Conservation (phyloP, 2,888 invertebrate species). For the Chrysomela aeneicollis region DNA sequence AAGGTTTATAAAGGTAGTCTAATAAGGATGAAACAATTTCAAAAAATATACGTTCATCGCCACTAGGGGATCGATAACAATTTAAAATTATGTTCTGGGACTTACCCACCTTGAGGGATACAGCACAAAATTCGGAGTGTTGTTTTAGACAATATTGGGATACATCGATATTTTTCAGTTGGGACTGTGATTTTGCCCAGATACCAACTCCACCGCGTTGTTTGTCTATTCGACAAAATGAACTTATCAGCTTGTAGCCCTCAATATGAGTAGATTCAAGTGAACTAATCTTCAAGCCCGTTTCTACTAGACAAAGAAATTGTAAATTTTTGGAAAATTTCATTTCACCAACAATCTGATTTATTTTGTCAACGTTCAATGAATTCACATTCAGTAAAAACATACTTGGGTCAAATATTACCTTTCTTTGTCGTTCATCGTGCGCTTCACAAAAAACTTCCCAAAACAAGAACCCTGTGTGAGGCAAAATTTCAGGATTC, state of each 20-base stretch:
- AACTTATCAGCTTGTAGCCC: too few species aligned
- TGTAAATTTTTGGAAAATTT: background rate
- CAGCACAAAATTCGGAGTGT: background rate
- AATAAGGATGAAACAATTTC: too few species aligned
- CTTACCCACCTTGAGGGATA: background rate
- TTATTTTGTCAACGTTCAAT: background rate
- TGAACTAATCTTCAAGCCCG: too few species aligned
- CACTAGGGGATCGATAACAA: background rate
- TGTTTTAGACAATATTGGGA: background rate
- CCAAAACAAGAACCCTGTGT: too few species aligned
- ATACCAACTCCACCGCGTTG: too few species aligned
- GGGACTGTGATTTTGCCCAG: background rate
- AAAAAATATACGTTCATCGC: slow-evolving; percentile 5
- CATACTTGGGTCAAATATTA: background rate
- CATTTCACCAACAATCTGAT: background rate
- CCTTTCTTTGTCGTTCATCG: background rate
- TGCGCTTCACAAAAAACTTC: too few species aligned
- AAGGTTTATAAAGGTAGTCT: too few species aligned
- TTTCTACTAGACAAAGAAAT: too few species aligned
- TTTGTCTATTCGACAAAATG: too few species aligned
- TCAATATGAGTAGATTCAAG: too few species aligned
- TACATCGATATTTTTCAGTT: background rate
- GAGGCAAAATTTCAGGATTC: too few species aligned
- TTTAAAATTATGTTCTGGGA: too few species aligned
- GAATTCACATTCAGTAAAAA: background rate